These are phyloP conservation scores for Drosophila kohkoa DNA, from an alignment of 1,140 invertebrate species.

Conservation along the genomic window DNA sequence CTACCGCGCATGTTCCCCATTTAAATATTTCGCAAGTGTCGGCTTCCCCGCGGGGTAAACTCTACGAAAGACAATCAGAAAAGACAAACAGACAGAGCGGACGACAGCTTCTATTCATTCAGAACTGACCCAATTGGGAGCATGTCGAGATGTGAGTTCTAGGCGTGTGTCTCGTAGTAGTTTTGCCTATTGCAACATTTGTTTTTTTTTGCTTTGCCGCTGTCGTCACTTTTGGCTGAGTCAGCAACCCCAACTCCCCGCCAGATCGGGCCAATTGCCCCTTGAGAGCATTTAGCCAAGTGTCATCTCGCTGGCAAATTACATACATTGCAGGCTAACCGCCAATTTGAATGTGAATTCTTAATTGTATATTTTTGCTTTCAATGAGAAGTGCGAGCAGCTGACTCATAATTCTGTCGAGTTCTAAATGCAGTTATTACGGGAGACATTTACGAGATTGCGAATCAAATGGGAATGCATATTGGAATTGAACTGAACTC, in stretches of 20 bases:
- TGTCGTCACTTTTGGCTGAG: constrained; percentile 51
- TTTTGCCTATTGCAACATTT: constrained; percentile 46
- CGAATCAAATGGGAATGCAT: background rate
- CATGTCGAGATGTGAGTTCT: constrained; percentile 30
- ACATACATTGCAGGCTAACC: constrained; percentile 3
- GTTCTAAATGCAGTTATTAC: constrained; percentile 17
- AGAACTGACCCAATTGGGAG: constrained; percentile 66
- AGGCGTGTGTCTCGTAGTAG: background rate
- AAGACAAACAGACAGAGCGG: background rate
- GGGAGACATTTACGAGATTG: background rate
- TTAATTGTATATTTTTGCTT: constrained; percentile 51
- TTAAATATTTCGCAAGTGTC: constrained; percentile 67
- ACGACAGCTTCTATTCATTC: constrained; percentile 39
- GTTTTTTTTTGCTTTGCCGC: constrained; percentile 28
- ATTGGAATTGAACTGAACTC: constrained; percentile 2
- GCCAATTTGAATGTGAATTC: constrained; percentile 47
- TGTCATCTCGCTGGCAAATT: constrained; percentile 41
- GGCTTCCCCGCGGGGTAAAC: background rate
- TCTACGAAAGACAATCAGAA: constrained; percentile 1
- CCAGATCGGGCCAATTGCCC: too few species aligned
- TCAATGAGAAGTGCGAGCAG: constrained; percentile 18
- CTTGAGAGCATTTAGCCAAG: constrained; percentile 44
- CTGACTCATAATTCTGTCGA: constrained; percentile 27
- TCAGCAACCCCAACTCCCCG: constrained; percentile 20
- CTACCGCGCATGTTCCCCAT: constrained; percentile 67